Evolutionary conservation across 2,888 invertebrate genomes (phyloP), one percentile per base, ranked within the genome.

Genomic region (Diplazon laetatorius): DNA sequence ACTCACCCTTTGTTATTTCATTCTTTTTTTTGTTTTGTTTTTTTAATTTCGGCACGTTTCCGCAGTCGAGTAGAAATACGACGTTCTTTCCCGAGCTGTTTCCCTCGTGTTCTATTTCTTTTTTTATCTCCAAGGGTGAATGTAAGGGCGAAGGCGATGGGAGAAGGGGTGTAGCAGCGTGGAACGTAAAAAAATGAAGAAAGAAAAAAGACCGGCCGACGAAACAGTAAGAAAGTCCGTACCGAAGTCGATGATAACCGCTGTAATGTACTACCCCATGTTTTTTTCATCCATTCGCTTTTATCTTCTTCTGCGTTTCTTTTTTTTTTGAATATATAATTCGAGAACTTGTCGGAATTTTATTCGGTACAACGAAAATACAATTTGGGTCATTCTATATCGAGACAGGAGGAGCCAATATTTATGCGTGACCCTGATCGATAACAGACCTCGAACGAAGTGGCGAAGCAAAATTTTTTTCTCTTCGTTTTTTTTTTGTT

Each of bases 1-100:
- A 80, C 50, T 59, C 55, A 59, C 72, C 72, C 83, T 77, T 79
- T 82, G 69, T 80, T 80, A 77, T 72, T 57, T 46, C 50, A 72
- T 68, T 22, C 57, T 42, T 16, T 46, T 42, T 44, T 46, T 74
- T 68, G 16, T 57, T 42, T 14, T 48, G 30, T 66, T 60, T 80
- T 75, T 81, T 78, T 78, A 78, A 80, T 82, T 80, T 68, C 62
- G 50, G 57, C 50, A 62, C 78, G 80, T 82, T 83, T 83, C 70
- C 70, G 66, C 74, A 74, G 60, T 66, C 55, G 60, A 78, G 74
- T 70, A 74, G 30, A 78, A 78, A 81, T 78, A 80, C 75, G 80
- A 66, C 74, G 62, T 22, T 50, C 69, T 46, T 68, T 72, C 63
- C 39, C 63, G 65, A 42, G 9, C 59, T 62, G 50, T 68, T 60